Base-by-base conservation (phyloP, 2,113 vertebrate genomes). In the Tenebrosternarchus preto region DNA sequence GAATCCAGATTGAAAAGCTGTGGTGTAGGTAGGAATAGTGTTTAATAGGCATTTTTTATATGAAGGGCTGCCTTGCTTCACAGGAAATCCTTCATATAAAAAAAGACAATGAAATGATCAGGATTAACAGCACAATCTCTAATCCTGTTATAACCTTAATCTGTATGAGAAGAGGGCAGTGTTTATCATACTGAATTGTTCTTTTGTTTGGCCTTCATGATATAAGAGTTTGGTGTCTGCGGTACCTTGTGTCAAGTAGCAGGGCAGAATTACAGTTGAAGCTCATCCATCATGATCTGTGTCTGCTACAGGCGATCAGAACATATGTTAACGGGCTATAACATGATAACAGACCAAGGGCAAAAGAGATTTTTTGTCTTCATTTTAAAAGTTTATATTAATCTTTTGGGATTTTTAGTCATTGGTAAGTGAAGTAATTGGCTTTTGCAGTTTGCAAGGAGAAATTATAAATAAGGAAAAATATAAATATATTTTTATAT, bases 231-330 rank as follows among this genome's bases (percentile, higher is more conserved):
- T 64, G n/a, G 53, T 59, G 31, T 31, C 56, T 25, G 31, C 69
- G 19, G 24, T 33, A 39, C 31, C 74, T 29, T 20, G 53, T 71
- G 80, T 59, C 25, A 70, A 80, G 76, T 82, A 83, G 68, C 53
- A 74, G 15, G 64, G 46, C 27, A 80, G 74, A 29, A 81, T 43
- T 16, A 68, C 39, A 66, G 57, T 25, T 22, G 73, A 56, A 67
- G 81, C 83, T 89, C 88, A 90, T 88, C 88, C 89, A 88, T 91
- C 88, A 88, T 77, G 69, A 88, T 89, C 88, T 85, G 71, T 86
- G 85, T 87, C 86, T 88, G 67, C 31, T 76, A 83, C 83, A 85
- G 88, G 83, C 88, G 80, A 83, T 90, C 84, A 87, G 83, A 84
- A 89, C 85, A 85, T 50, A 50, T 15, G 43, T 12, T 50, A 50